These are phyloP conservation scores for Oryzias javanicus DNA, from an alignment of 2,113 vertebrate species.

Conservation along the genomic window DNA sequence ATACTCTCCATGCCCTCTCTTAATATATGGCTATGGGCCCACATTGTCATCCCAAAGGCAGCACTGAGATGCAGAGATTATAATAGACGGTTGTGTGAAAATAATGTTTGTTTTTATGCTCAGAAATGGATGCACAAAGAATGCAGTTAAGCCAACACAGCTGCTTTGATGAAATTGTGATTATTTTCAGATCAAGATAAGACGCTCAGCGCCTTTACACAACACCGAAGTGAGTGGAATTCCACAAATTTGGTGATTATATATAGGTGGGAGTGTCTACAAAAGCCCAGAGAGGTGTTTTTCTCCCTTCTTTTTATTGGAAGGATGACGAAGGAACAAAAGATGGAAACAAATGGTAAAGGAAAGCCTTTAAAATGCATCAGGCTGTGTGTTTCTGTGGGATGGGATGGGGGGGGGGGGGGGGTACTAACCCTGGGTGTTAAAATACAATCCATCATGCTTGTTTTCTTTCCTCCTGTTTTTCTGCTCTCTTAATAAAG, in stretches of 20 bases:
- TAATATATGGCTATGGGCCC: conserved; percentile 8
- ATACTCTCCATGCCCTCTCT: no score
- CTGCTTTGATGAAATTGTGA: not conserved
- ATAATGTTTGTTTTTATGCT: not conserved
- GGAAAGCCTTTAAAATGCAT: conserved; percentile 24
- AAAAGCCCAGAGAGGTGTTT: not conserved
- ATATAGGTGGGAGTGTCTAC: not conserved
- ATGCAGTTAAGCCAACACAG: not conserved
- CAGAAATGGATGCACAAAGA: not conserved
- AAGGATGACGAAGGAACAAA: conserved; percentile 52
- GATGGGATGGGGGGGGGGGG: no score
- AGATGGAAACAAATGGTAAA: conserved; percentile 36
- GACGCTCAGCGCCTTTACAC: not conserved
- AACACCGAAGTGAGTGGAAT: conserved; percentile 2
- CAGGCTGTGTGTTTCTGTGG: not conserved
- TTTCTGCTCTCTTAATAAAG: conserved; percentile 1
- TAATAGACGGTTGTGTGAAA: not conserved
- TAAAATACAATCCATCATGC: conserved; percentile 35
- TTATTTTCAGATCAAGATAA: not conserved
- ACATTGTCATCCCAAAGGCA: conserved; percentile 13
- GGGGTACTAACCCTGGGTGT: conserved; percentile 17
- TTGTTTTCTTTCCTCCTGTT: not conserved
- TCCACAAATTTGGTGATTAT: conserved; percentile 6
- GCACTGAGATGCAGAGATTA: conserved; percentile 6
- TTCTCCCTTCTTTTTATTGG: conserved; percentile 26